Conservation (phyloP, 64 coral and sea anemone species). For the Stichodactyla helianthus region DNA sequence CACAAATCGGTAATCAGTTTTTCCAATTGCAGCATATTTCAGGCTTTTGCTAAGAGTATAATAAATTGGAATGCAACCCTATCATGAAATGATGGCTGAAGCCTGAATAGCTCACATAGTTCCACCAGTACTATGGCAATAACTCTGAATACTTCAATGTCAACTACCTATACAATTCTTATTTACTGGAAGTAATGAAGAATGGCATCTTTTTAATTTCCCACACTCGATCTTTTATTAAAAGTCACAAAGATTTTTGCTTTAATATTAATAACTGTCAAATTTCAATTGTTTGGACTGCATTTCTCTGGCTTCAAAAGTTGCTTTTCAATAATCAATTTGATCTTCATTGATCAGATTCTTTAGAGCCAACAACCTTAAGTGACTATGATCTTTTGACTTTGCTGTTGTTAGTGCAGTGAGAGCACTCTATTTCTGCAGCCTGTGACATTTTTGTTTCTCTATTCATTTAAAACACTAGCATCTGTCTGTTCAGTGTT, state of each 20-base stretch:
- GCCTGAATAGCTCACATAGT: background rate
- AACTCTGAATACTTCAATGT: conserved; percentile 1
- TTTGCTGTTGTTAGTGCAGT: background rate
- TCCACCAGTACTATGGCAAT: background rate
- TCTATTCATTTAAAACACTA: background rate
- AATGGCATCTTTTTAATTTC: conserved; percentile 24
- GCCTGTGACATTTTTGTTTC: background rate
- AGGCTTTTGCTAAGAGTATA: conserved; percentile 34
- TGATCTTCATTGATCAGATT: background rate
- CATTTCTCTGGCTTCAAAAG: background rate
- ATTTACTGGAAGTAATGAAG: conserved; percentile 21
- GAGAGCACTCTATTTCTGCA: background rate
- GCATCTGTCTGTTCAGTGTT: background rate
- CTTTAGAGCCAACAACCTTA: background rate
- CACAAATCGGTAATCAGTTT: conserved; percentile 7
- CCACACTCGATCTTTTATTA: background rate
- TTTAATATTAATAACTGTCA: background rate
- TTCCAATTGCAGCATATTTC: conserved; percentile 19
- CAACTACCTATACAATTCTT: background rate
- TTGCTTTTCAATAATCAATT: no score
- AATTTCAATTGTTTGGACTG: background rate
- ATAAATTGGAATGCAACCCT: background rate
- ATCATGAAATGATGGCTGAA: background rate
- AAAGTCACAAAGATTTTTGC: background rate
- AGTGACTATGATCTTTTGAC: background rate